These are phyloP conservation scores for Pelecanoides urinatrix DNA, from an alignment of 2,113 vertebrate genomes.

Conservation along the genomic window DNA sequence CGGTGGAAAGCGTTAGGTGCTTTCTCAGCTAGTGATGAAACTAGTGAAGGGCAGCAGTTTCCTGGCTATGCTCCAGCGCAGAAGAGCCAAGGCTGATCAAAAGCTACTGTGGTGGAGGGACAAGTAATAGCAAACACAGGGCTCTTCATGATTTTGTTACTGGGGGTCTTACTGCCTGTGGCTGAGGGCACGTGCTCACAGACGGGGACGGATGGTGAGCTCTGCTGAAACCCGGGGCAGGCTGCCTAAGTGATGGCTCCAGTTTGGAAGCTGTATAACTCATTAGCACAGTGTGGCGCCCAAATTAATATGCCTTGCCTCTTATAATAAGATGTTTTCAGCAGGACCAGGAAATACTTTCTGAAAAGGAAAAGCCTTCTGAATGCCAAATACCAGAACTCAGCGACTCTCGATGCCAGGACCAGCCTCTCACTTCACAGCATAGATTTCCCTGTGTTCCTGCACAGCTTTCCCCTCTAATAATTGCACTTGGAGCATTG, in stretches of 20 bases:
- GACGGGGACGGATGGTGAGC: background rate
- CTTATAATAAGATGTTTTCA: background rate
- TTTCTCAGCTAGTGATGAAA: background rate
- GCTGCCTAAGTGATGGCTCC: background rate
- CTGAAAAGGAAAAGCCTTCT: background rate
- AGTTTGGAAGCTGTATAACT: background rate
- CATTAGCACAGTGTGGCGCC: background rate
- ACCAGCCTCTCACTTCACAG: background rate
- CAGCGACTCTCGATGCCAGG: background rate
- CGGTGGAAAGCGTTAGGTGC: fast-evolving
- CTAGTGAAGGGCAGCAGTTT: background rate
- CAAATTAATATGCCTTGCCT: background rate
- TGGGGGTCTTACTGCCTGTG: background rate
- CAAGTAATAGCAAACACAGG: background rate
- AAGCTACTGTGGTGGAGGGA: background rate
- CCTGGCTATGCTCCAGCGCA: background rate
- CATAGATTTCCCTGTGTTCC: background rate
- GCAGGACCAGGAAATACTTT: background rate
- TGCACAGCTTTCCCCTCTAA: background rate
- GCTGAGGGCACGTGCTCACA: fast-evolving
- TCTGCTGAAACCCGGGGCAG: background rate
- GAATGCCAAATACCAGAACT: background rate
- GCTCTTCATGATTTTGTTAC: background rate
- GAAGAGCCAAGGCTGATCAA: background rate
- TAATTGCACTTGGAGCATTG: background rate